A percentile compares a stretch with the other conserved stretches of the same genome.
Evolutionary conservation across 1,140 invertebrate genomes (phyloP).

Genomic region (Brachionus angularis): DNA sequence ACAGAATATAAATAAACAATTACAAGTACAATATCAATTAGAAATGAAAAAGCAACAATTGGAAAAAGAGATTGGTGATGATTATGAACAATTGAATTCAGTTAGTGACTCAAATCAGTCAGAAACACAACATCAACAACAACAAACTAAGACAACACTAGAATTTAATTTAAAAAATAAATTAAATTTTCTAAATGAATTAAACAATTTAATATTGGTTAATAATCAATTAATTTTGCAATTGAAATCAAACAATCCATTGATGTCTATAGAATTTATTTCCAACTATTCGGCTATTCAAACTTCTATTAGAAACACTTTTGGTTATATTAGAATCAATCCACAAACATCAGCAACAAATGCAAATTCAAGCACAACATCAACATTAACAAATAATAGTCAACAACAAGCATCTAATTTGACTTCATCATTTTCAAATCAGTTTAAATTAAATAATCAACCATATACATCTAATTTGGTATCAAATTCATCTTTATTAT

Average conservation of each 20-base stretch:
- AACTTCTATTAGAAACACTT: conserved; percentile 40
- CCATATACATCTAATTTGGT: too few species aligned
- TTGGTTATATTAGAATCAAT: conserved; percentile 42
- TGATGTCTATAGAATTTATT: conserved; percentile 40
- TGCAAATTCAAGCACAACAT: not conserved
- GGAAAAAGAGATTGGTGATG: conserved; percentile 30
- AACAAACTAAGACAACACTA: not conserved
- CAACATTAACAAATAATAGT: not conserved
- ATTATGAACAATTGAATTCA: conserved; percentile 12
- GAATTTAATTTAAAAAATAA: not conserved
- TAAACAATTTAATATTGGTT: conserved; percentile 26
- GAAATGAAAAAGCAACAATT: conserved; percentile 42
- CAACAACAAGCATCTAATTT: too few species aligned
- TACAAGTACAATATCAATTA: conserved; percentile 31
- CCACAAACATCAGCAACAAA: conserved; percentile 12
- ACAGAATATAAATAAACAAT: conserved; percentile 40
- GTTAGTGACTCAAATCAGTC: not conserved
- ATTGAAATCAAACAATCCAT: conserved; percentile 26
- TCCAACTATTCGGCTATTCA: conserved; percentile 41
- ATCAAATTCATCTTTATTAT: not conserved
- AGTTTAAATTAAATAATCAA: too few species aligned
- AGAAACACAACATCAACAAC: not conserved
- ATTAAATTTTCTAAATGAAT: conserved; percentile 6
- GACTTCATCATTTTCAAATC: not conserved
- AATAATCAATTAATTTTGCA: conserved; percentile 25